phyloP scores from a whole-genome alignment of 2,888 invertebrate genomes.

The Oscheius myriophilus region DNA sequence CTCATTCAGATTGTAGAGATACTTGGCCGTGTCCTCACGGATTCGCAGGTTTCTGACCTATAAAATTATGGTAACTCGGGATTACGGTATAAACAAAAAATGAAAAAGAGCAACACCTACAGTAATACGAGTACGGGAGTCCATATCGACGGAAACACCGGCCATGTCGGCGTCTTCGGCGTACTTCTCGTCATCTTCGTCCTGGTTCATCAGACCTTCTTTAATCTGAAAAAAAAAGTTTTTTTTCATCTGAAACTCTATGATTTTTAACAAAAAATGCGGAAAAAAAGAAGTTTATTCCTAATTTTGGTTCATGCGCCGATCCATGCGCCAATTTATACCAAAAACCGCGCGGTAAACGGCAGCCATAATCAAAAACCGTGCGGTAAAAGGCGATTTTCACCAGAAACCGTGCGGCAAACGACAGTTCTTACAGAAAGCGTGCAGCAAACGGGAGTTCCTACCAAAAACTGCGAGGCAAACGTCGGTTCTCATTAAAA shows the following conservation, averaged over 20 bases:
- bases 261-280: no score
- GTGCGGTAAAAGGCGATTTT: no score
- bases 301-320: no score
- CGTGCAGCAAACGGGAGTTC: no score
- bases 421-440: no score
- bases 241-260: neutral
- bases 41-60: slow-evolving; percentile 90
- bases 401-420: no score
- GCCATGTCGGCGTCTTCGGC: slow-evolving; percentile 84
- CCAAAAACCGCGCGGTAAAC: no score
- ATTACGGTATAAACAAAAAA: neutral
- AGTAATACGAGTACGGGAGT: slow-evolving; percentile 97
- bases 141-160: slow-evolving; percentile 98
- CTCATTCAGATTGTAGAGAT: slow-evolving; percentile 92
- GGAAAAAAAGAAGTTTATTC: neutral
- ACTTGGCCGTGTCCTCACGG: slow-evolving; percentile 98
- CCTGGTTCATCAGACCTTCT: slow-evolving; percentile 29
- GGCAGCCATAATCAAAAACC: no score
- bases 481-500: no score
- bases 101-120: slow-evolving; percentile 71
- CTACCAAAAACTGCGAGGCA: no score
- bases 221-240: slow-evolving; percentile 3
- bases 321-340: no score
- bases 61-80: neutral
- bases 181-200: slow-evolving; percentile 78